phyloP scores from a whole-genome alignment of 1,140 invertebrate genomes.

The Elymnias hypermnestra region DNA sequence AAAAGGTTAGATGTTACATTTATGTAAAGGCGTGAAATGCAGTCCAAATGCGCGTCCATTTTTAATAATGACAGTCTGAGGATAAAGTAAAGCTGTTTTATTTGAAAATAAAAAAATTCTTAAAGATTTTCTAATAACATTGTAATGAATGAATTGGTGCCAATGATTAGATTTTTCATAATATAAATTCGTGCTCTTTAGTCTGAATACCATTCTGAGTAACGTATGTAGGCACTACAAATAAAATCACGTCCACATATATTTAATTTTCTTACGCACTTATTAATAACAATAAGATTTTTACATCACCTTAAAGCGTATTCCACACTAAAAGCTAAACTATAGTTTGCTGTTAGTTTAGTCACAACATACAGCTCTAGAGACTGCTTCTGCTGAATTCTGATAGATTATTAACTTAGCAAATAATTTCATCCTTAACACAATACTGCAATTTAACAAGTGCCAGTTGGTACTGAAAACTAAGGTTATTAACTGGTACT shows the following conservation, averaged over 20 bases:
- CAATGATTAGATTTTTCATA: constrained; percentile 4
- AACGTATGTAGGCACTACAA: background rate
- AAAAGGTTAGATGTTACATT: background rate
- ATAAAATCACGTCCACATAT: background rate
- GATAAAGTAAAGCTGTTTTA: constrained; percentile 7
- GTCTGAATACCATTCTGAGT: background rate
- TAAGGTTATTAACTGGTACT: too few relatives aligned
- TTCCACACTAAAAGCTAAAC: background rate
- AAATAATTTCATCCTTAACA: too few relatives aligned
- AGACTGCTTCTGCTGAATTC: too few relatives aligned
- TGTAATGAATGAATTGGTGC: constrained; percentile 4
- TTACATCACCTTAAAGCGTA: background rate
- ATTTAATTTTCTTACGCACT: constrained; percentile 3
- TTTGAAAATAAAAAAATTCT: constrained; percentile 1
- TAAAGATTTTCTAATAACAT: too few relatives aligned
- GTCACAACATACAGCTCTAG: too few relatives aligned
- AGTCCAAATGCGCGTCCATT: background rate
- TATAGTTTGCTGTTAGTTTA: too few relatives aligned
- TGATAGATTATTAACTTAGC: too few relatives aligned
- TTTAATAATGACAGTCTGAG: background rate
- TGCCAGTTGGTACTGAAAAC: too few relatives aligned
- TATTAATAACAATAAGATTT: constrained; percentile 3
- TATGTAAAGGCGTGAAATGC: background rate
- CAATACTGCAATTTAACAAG: too few relatives aligned
- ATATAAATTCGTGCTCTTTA: constrained; percentile 16